phyloP scores from a whole-genome alignment of 2,113 vertebrate species.

The Oncorhynchus kisutch region DNA sequence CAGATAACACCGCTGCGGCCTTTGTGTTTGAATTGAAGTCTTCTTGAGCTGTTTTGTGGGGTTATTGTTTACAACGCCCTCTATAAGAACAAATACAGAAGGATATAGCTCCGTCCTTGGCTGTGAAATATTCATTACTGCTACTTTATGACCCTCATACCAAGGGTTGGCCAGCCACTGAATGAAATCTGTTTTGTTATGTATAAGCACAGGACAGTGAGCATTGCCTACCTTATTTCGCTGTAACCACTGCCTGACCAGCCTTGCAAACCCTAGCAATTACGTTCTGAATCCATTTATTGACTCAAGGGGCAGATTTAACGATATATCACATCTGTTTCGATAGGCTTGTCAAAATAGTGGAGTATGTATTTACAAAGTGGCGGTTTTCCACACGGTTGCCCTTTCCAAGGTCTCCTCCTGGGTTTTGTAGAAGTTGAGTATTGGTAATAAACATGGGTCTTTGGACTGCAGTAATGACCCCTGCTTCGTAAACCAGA shows the following conservation, averaged over 20 bases:
- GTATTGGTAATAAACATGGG: conserved; percentile 18
- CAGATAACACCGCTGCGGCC: background rate
- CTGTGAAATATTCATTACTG: conserved; percentile 1
- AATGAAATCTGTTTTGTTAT: no score
- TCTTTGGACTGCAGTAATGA: conserved; percentile 22
- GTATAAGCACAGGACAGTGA: no score
- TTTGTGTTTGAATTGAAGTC: no score
- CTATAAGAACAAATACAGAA: no score
- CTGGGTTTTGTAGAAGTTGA: no score
- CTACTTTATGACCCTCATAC: background rate
- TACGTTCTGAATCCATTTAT: background rate
- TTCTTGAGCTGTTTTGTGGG: no score
- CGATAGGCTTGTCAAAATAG: conserved; percentile 20
- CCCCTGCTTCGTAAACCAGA: conserved; percentile 18
- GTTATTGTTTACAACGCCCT: background rate
- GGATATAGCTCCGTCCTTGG: background rate
- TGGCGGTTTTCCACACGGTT: background rate
- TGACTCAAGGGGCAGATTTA: background rate
- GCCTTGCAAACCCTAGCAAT: no score
- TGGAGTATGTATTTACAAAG: conserved; percentile 15
- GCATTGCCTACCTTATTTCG: no score
- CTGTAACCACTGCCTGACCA: no score
- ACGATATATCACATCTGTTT: conserved; percentile 31
- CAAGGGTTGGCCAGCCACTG: no score
- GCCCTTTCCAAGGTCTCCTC: background rate